Evolutionary conservation across 2,113 vertebrate species (phyloP).

Genomic region (Tachysurus fulvidraco): DNA sequence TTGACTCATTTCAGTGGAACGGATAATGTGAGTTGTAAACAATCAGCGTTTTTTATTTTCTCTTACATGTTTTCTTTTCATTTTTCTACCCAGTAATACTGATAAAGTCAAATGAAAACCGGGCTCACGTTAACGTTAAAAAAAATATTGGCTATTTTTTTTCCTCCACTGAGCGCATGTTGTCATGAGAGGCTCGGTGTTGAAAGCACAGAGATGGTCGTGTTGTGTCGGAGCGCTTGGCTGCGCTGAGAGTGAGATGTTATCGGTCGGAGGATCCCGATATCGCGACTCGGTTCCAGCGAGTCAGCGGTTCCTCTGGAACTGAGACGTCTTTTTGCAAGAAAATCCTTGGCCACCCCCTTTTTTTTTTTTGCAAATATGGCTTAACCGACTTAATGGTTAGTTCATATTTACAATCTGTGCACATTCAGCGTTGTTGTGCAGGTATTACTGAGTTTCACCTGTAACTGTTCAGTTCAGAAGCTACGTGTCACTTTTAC

Average conservation of each 20-base stretch:
- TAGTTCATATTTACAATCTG: constrained; percentile 80
- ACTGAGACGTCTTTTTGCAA: constrained; percentile 69
- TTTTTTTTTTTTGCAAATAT: constrained; percentile 71
- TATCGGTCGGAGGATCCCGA: constrained; percentile 27
- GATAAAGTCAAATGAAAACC: constrained; percentile 66
- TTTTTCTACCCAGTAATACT: constrained; percentile 68
- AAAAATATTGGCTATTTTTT: constrained; percentile 61
- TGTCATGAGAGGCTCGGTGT: constrained; percentile 81
- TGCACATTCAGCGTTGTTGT: constrained; percentile 55
- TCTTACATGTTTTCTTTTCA: constrained; percentile 42
- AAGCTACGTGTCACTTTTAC: constrained; percentile 49
- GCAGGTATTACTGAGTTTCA: constrained; percentile 60
- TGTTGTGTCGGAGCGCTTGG: constrained; percentile 77
- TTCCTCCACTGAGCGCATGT: constrained; percentile 17
- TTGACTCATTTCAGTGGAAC: constrained; percentile 70
- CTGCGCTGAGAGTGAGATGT: constrained; percentile 25
- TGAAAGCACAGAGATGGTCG: constrained; percentile 85
- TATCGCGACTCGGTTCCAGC: constrained; percentile 41
- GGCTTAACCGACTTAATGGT: constrained; percentile 79
- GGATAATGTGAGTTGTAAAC: constrained; percentile 76
- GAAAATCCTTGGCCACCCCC: constrained; percentile 75
- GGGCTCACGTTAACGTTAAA: constrained; percentile 69
- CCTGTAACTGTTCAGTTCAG: constrained; percentile 46
- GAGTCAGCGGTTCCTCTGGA: constrained; percentile 74
- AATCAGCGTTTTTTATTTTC: constrained; percentile 69